These are phyloP conservation scores for Neodontobutis hainanensis DNA, from an alignment of 2,113 vertebrate genomes.

Conservation along the genomic window DNA sequence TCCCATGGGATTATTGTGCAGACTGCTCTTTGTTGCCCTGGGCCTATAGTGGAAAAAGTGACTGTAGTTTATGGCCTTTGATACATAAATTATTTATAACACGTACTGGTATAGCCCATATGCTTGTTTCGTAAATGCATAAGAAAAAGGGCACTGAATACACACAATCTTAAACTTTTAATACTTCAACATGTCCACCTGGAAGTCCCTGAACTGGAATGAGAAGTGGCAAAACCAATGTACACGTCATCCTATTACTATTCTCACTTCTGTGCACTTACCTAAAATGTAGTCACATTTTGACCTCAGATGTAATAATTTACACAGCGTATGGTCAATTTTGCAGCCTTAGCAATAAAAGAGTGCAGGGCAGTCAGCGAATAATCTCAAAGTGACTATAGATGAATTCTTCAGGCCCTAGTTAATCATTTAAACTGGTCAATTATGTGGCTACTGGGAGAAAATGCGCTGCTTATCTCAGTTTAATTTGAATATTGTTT, in stretches of 20 bases:
- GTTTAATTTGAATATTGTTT: constrained; percentile 12
- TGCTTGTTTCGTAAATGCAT: no score
- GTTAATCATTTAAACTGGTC: neutral
- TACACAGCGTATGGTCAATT: no score
- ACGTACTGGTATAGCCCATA: no score
- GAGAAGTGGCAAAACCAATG: neutral
- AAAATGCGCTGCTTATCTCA: neutral
- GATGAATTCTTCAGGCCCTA: neutral
- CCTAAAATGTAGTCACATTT: no score
- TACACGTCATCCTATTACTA: neutral
- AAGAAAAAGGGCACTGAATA: no score
- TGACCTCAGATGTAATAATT: no score
- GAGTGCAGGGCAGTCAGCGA: no score
- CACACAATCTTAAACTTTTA: no score
- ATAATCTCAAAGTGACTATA: no score
- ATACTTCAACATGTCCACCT: no score
- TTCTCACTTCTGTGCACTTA: neutral
- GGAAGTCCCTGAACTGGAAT: neutral
- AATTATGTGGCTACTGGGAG: neutral
- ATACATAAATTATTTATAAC: neutral
- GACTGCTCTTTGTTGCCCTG: constrained; percentile 34
- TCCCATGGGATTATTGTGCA: constrained; percentile 53
- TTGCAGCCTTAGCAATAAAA: no score
- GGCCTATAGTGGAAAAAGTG: no score
- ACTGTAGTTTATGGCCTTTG: neutral